Base-by-base conservation (phyloP, 2,113 vertebrate genomes). In the Glaucidium brasilianum region DNA sequence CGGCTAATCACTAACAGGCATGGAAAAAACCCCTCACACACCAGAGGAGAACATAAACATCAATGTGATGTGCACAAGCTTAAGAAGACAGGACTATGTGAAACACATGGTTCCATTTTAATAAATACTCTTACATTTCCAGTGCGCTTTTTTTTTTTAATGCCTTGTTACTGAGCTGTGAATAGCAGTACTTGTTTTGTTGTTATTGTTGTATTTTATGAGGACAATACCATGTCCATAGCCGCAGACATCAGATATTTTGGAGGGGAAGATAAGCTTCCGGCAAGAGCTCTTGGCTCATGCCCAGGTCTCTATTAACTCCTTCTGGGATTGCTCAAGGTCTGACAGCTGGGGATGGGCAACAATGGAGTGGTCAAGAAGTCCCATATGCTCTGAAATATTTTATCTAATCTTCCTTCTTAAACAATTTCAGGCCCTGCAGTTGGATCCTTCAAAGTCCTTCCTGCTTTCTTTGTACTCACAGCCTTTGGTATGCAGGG, bases 21-120 rank as follows among this genome's bases (percentile, higher is more conserved):
- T 89, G 94, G 96, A 97, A 96, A 97, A 96, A 96, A 79, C 10
- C 64, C 94, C 95, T 96, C 96, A 95, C 90, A 84, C 95, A 82
- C 83, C 95, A 66, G 86, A 94, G 91, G 80, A 96, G 96, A 97
- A 95, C 89, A 96, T 96, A 97, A 97, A 97, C 97, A 97, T 55
- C 88, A n/a, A 49, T 47, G 85, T 74, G 93, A 96, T 96, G 96
- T 95, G 95, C 96, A 96, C 74, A 72, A 82, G 92, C 85, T 69
- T 87, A 80, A 37, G 91, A 79, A 85, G 94, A 95, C 74, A 32
- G 86, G 71, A 27, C 95, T 95, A 53, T 91, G 83, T 82, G 84
- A 94, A 95, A 97, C 94, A 97, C 95, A 94, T 97, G 97, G 94
- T 94, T 97, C 89, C 77, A 85, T 88, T 97, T 97, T 91, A 81